Evolutionary conservation across 2,888 invertebrate genomes (phyloP), one percentile per base, ranked within the genome.

Genomic region (Thymelicus lineola): DNA sequence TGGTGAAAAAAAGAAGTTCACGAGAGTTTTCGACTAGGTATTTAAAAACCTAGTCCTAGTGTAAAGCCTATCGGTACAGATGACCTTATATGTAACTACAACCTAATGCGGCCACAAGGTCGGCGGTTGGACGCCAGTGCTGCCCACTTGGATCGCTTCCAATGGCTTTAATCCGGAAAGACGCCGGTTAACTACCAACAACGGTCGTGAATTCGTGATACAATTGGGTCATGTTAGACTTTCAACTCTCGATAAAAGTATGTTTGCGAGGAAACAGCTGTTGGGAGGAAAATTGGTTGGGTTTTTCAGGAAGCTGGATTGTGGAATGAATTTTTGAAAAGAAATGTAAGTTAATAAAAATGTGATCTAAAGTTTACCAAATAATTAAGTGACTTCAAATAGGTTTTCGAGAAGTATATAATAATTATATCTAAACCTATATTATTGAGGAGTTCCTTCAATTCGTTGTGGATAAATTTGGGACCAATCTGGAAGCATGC

Each of bases 221-320:
- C 57, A 57, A 57, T 57, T 57, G 36, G 57, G 57, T 57, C 57
- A 57, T 57, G 57, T 57, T 57, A n/a, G 57, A 55, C 28, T 55
- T 55, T 55, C 55, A 55, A 28, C 55, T 50, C 48, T 50, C 48
- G 48, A 50, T 50, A 50, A 17, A 50, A 50, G 48, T 17, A 50
- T 50, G 48, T 42, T 42, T 50, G 48, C 17, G 48, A 50, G 48
- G 48, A 50, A 50, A 50, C 48, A 50, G 48, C 48, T 50, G 48
- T 50, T 50, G 15, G 48, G 9, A 50, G 17, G 48, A 50, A 50
- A 50, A 50, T 50, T 50, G 48, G 48, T 50, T 15, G 1, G 48
- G 48, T 17, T 50, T 17, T 50, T 50, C 48, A 50, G 48, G 48
- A 15, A 42, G 9, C 42, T 42, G 12, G 10, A 12, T 12, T 42